Base-by-base conservation (phyloP, 2,113 vertebrate genomes). In the Brevimyrus niger region DNA sequence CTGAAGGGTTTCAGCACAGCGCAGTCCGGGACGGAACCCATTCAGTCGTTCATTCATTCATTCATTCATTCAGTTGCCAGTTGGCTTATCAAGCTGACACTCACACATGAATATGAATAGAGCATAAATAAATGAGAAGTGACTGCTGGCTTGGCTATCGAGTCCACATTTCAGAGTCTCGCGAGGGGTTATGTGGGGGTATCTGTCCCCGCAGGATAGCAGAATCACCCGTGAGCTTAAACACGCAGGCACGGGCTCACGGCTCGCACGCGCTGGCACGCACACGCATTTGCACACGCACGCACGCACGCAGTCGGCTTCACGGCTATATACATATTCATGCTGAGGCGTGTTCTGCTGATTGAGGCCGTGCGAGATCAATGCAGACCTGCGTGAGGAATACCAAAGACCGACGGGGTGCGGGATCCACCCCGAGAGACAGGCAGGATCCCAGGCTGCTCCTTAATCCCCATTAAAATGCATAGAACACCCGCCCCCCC, bases 381-480 rank as follows among this genome's bases (percentile, higher is more conserved):
- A 82, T 38, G 51, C 42, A 84, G 51, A 23, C 15, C 51, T 47
- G 82, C 50, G 85, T 51, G 61, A 73, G 23, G 85, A 69, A 87
- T 90, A 55, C 31, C 31, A 50, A 89, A 42, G 21, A 5, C 23
- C 3, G 19, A 50, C 8, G 19, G 46, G 31, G 65, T 7, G 48
- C 10, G 48, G n/a, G n/a, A n/a, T n/a, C n/a, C n/a, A n/a, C 86
- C 50, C 65, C n/a, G 38, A 83, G 48, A 31, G 69, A 88, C 88
- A 58, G 86, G 38, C 61, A 44, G 51, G n/a, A 4, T n/a, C 53
- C 19, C 21, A 46, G 27, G 48, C 21, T 9, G 31, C 82, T 50
- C 80, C 17, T 55, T 65, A n/a, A 61, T 88, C 89, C 87, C 42
- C 42, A 87, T 89, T 87, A 86, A 51, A 86, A 50, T 53, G 47